phyloP scores from a whole-genome alignment of 2,888 invertebrate genomes.

The Noctua comes region DNA sequence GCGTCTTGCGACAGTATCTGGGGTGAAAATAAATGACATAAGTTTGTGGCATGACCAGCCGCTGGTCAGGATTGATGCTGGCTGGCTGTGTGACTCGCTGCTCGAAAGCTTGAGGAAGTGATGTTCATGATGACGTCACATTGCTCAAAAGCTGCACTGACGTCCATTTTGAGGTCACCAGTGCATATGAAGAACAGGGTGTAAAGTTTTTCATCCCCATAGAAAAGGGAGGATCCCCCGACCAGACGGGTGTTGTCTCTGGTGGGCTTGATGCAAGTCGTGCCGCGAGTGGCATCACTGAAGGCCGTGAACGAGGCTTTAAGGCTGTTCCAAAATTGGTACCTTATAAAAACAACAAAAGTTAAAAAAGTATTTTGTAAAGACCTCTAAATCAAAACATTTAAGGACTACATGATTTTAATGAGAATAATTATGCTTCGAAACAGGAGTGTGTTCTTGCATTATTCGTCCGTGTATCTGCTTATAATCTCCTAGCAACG shows the following conservation, averaged over 20 bases:
- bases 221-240: neutral
- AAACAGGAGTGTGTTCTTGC: neutral
- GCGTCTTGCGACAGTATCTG: neutral
- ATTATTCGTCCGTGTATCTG: neutral
- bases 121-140: neutral
- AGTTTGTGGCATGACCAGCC: neutral
- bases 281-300: neutral
- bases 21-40: neutral
- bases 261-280: neutral
- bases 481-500: neutral
- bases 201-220: neutral
- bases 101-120: neutral
- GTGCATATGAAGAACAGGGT: neutral
- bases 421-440: neutral
- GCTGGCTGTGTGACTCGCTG: constrained; percentile 3
- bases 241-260: neutral
- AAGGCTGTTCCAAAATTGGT: neutral
- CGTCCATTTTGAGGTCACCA: neutral
- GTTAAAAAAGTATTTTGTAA: neutral
- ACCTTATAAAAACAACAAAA: neutral
- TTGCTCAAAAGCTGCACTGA: neutral
- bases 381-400: neutral
- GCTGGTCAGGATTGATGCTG: neutral
- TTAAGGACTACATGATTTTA: neutral
- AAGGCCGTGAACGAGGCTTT: neutral